Percentiles rank a stretch among this genome's conserved stretches.
Conservation (phyloP, 2,113 vertebrate species). For the Geothlypis trichas region DNA sequence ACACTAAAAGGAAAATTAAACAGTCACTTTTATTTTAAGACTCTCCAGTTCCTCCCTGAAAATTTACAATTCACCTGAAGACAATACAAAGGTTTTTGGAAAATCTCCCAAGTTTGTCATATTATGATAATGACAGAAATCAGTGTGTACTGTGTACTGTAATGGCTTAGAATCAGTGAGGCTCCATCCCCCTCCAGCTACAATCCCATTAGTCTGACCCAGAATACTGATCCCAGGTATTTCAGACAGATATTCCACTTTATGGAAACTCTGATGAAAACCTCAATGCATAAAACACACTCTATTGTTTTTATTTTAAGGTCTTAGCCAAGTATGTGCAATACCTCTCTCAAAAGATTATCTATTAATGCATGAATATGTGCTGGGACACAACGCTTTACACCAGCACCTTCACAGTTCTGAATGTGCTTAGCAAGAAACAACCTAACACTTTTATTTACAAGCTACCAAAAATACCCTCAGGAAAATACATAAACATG, state of each 20-base stretch:
- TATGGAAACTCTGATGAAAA: not conserved
- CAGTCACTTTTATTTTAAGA: not conserved
- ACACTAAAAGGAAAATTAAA: not conserved
- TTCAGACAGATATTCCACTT: not conserved
- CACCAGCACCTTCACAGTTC: not conserved
- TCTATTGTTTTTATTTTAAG: not conserved
- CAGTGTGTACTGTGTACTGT: not conserved
- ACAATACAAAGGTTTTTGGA: not conserved
- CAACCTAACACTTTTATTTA: conserved; percentile 59
- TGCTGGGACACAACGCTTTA: not conserved
- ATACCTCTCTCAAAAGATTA: not conserved
- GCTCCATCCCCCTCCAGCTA: not conserved
- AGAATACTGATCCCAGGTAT: not conserved
- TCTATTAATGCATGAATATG: not conserved
- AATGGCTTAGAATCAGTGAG: not conserved
- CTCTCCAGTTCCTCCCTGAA: not conserved
- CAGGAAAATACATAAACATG: conserved; percentile 53
- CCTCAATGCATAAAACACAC: not conserved
- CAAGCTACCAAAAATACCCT: conserved; percentile 47
- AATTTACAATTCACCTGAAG: not conserved
- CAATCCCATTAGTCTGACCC: not conserved
- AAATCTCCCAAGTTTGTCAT: not conserved
- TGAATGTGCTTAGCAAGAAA: not conserved
- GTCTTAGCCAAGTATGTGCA: not conserved
- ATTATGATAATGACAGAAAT: not conserved